These are phyloP conservation scores for Macrobrachium nipponense DNA, from an alignment of 1,140 invertebrate species.

Conservation along the genomic window DNA sequence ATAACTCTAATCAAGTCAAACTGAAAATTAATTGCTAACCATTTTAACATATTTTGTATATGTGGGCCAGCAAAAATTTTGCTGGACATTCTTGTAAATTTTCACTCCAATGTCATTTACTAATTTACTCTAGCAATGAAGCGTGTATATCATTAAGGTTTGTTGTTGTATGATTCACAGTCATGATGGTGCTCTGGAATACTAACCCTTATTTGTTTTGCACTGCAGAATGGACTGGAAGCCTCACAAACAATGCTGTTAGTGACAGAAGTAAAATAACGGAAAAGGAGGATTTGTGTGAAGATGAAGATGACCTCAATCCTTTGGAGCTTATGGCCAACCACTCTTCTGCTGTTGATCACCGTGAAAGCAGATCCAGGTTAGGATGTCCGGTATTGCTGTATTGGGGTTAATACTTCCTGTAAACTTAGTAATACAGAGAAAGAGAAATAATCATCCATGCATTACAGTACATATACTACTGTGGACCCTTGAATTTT, in stretches of 20 bases:
- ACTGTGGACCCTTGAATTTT: too few relatives aligned
- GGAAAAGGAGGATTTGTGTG: neutral
- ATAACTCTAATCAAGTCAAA: too few relatives aligned
- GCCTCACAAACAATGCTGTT: neutral
- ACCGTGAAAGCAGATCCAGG: neutral
- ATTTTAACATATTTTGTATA: too few relatives aligned
- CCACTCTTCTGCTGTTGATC: conserved; percentile 36
- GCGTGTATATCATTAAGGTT: neutral
- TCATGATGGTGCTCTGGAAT: neutral
- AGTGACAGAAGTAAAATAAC: neutral
- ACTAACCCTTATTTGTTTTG: neutral
- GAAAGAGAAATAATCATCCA: too few relatives aligned
- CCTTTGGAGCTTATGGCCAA: conserved; percentile 44
- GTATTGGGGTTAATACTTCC: neutral
- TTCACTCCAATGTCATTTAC: neutral
- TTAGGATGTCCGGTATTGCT: neutral
- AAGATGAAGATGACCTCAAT: conserved; percentile 30
- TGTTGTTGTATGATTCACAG: neutral
- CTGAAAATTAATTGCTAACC: too few relatives aligned
- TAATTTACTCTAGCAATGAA: neutral
- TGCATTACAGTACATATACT: too few relatives aligned
- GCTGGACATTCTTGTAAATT: too few relatives aligned
- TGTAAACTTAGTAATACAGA: neutral
- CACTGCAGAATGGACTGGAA: conserved; percentile 8
- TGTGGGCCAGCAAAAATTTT: too few relatives aligned